Percentiles rank a stretch among this genome's conserved stretches.
phyloP scores from a whole-genome alignment of 2,113 vertebrate genomes.

The Stigmatopora argus region DNA sequence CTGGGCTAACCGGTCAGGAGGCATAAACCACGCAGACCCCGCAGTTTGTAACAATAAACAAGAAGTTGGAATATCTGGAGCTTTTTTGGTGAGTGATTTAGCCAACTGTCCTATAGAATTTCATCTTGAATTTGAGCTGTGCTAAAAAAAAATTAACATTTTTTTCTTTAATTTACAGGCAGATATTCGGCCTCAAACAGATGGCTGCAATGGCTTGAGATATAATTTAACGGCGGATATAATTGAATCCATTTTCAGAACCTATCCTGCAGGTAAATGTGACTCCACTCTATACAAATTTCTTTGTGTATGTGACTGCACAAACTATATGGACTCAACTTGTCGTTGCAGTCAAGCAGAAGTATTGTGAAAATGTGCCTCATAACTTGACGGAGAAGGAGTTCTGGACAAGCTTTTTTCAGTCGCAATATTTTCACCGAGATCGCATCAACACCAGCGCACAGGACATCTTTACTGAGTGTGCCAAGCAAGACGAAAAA shows the following conservation, averaged over 20 bases:
- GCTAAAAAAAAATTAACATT: neutral
- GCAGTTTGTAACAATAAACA: conserved; percentile 80
- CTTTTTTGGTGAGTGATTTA: conserved; percentile 83
- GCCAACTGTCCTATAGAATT: neutral
- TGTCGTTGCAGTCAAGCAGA: conserved; percentile 88
- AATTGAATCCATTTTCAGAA: conserved; percentile 97
- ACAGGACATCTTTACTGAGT: conserved; percentile 96
- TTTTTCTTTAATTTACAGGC: conserved; percentile 71
- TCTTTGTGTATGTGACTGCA: neutral
- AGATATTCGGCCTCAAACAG: conserved; percentile 94
- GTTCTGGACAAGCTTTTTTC: conserved; percentile 98
- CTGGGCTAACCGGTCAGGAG: conserved; percentile 92
- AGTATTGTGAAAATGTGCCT: conserved; percentile 95
- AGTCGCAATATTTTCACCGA: conserved; percentile 98
- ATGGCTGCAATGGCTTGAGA: conserved; percentile 94
- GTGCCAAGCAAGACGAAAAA: conserved; percentile 96
- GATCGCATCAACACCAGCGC: conserved; percentile 90
- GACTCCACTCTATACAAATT: neutral
- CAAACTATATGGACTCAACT: neutral
- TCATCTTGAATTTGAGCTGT: neutral
- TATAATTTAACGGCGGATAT: conserved; percentile 97
- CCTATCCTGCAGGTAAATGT: conserved; percentile 89
- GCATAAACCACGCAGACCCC: conserved; percentile 76
- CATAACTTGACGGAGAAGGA: conserved; percentile 94
- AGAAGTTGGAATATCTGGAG: conserved; percentile 96